Conservation (phyloP, 2,888 invertebrate genomes). For the Seira musarum region DNA sequence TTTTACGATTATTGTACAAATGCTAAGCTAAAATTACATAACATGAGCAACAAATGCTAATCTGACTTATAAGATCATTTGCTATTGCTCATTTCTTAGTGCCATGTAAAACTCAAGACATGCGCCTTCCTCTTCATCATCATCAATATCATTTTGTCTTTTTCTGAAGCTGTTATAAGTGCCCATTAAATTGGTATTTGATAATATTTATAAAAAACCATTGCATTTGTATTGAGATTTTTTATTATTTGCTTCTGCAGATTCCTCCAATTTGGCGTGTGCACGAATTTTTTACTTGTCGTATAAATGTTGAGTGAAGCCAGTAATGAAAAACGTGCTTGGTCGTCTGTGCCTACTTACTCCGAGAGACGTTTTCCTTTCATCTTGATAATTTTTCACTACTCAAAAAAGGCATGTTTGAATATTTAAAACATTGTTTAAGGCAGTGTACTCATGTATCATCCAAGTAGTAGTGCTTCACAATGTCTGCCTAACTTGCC, state of each 20-base stretch:
- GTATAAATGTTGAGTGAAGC: not conserved
- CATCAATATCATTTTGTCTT: no score
- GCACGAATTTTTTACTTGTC: not conserved
- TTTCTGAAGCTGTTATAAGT: not conserved
- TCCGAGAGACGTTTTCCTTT: slow-evolving; percentile 28
- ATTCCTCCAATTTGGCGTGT: not conserved
- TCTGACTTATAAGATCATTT: no score
- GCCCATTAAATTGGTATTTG: not conserved
- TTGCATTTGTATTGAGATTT: not conserved
- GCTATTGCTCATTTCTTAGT: no score
- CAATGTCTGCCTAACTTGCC: slow-evolving; percentile 42
- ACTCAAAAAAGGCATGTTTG: slow-evolving; percentile 27
- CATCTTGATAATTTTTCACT: slow-evolving; percentile 11
- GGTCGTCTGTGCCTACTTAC: not conserved
- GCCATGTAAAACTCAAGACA: no score
- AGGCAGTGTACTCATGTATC: slow-evolving; percentile 29
- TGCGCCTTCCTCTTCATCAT: no score
- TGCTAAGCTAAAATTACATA: no score
- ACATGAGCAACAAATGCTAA: no score
- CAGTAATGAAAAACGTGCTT: slow-evolving; percentile 37
- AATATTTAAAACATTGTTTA: slow-evolving; percentile 40
- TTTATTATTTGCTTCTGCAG: not conserved
- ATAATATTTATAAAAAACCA: not conserved
- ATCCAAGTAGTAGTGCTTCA: slow-evolving; percentile 20
- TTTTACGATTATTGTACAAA: no score